phyloP scores from a whole-genome alignment of 2,797 vertebrate species.

The Tachyglossus aculeatus region DNA sequence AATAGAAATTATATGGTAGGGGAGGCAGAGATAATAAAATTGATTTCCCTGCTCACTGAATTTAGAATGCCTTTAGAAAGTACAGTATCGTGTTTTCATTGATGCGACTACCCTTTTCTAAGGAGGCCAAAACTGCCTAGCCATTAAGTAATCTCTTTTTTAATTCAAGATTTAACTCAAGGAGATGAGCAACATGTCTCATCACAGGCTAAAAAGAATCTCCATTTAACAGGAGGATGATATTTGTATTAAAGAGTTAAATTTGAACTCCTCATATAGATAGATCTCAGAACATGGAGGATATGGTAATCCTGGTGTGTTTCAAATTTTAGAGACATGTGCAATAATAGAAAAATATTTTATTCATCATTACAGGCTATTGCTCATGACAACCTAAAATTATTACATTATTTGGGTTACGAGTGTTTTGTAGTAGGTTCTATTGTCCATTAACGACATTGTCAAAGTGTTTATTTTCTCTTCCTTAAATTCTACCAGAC shows the following conservation, averaged over 20 bases:
- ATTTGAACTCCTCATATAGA: no score
- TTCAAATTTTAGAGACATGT: constrained; percentile 9
- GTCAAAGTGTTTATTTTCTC: neutral
- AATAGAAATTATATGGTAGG: neutral
- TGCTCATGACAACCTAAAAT: neutral
- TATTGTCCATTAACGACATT: neutral
- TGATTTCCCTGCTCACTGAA: neutral
- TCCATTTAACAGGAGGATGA: no score
- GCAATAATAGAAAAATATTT: neutral
- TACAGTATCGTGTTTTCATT: neutral
- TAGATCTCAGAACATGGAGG: no score
- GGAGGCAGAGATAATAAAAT: neutral
- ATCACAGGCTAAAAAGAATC: no score
- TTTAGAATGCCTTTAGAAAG: neutral
- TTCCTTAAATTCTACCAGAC: constrained; percentile 4
- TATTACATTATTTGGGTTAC: neutral
- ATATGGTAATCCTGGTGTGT: neutral
- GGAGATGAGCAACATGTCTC: neutral
- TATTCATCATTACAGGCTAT: neutral
- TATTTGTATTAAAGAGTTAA: no score
- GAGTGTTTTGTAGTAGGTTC: neutral
- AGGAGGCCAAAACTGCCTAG: accelerated
- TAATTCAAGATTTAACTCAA: neutral
- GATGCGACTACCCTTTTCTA: neutral
- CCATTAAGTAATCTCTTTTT: neutral